A percentile compares a stretch with the other conserved stretches of the same genome.
These are phyloP conservation scores for Diplogasteroides magnus DNA, from an alignment of 1,140 invertebrate species.

Conservation along the genomic window DNA sequence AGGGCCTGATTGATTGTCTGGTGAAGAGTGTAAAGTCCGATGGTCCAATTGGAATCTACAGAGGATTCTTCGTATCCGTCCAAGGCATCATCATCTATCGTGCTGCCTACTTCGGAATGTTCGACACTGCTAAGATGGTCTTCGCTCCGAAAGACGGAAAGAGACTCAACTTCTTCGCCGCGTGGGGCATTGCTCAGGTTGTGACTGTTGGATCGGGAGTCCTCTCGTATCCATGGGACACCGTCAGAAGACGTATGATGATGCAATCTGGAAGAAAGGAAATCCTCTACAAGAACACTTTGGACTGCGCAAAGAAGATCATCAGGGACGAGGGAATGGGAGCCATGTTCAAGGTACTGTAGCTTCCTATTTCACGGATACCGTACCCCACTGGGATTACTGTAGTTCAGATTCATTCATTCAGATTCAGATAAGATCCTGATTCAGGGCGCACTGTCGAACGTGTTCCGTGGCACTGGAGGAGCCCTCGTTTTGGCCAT, in stretches of 20 bases:
- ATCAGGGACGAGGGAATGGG: slow-evolving; percentile 59
- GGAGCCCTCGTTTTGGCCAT: slow-evolving; percentile 61
- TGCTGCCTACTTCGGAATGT: too few species aligned
- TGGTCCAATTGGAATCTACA: slow-evolving; percentile 40
- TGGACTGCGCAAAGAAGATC: slow-evolving; percentile 61
- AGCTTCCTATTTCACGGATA: neutral
- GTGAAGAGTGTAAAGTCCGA: slow-evolving; percentile 56
- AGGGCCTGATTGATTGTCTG: slow-evolving; percentile 56
- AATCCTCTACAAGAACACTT: slow-evolving; percentile 63
- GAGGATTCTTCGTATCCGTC: neutral
- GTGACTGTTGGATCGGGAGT: slow-evolving; percentile 62
- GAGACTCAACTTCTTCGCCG: slow-evolving; percentile 55
- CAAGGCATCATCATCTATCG: neutral
- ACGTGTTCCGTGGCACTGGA: slow-evolving; percentile 61
- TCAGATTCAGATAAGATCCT: neutral
- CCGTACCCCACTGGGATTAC: too few species aligned
- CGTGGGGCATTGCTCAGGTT: slow-evolving; percentile 42
- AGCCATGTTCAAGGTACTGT: slow-evolving; percentile 59
- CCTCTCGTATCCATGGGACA: slow-evolving; percentile 64
- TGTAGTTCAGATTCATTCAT: neutral
- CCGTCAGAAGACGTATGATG: slow-evolving; percentile 60
- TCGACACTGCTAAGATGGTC: too few species aligned
- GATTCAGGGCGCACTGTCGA: slow-evolving; percentile 58
- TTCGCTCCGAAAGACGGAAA: slow-evolving; percentile 52
- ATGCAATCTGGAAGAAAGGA: slow-evolving; percentile 63